Conservation (phyloP, 2,888 invertebrate species). For the Pardosa pseudoannulata region DNA sequence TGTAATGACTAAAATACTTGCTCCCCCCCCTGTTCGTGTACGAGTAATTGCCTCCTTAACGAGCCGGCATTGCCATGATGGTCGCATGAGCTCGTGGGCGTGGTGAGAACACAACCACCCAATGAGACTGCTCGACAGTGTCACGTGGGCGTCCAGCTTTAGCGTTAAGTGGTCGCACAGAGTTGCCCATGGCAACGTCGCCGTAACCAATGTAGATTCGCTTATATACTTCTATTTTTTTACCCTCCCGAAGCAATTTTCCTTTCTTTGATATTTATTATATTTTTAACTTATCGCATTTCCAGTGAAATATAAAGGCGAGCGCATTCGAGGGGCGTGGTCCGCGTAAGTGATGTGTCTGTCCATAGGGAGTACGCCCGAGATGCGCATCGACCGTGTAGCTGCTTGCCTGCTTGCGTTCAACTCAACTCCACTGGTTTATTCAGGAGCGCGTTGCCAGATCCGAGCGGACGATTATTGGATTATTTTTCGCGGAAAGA, state of each 20-base stretch:
- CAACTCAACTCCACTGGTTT: conserved; percentile 63
- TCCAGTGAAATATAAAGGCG: conserved; percentile 28
- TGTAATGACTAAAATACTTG: conserved; percentile 57
- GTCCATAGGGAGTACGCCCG: conserved; percentile 25
- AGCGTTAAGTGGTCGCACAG: conserved; percentile 68
- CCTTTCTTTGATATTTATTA: conserved; percentile 20
- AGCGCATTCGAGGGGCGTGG: conserved; percentile 45
- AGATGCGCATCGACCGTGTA: conserved; percentile 33
- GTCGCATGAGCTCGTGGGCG: conserved; percentile 53
- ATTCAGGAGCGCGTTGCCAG: conserved; percentile 63
- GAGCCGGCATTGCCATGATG: conserved; percentile 56
- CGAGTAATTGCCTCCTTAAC: conserved; percentile 67
- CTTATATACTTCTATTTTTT: conserved; percentile 34
- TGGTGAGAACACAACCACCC: conserved; percentile 25
- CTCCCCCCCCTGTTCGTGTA: conserved; percentile 14
- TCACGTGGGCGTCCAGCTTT: conserved; percentile 63
- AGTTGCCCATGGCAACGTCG: conserved; percentile 70
- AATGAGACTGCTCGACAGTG: conserved; percentile 22
- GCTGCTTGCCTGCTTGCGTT: conserved; percentile 47
- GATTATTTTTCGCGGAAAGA: conserved; percentile 47
- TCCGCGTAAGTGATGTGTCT: conserved; percentile 44
- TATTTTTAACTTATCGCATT: conserved; percentile 33
- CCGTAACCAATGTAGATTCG: conserved; percentile 60
- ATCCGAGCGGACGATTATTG: conserved; percentile 60
- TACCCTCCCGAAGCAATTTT: not conserved